These are phyloP conservation scores for Plagodis pulveraria DNA, from an alignment of 2,888 invertebrate species.

Conservation along the genomic window DNA sequence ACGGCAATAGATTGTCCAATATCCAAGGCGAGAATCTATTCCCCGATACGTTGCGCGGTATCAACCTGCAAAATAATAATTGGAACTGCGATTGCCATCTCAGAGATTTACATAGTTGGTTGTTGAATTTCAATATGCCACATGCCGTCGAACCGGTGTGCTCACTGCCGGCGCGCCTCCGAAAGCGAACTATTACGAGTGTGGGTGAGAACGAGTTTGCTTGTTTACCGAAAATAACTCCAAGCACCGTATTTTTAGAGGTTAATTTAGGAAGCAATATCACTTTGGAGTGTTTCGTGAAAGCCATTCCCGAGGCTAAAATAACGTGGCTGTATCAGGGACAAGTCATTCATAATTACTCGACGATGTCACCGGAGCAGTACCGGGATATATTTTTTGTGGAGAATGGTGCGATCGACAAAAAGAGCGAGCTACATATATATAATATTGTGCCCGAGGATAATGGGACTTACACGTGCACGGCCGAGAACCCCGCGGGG, in stretches of 20 bases:
- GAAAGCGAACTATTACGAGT: slow-evolving; percentile 87
- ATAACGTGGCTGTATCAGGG: slow-evolving; percentile 94
- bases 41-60: slow-evolving; percentile 91
- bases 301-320: slow-evolving; percentile 92
- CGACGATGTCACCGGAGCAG: slow-evolving; percentile 86
- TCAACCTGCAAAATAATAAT: slow-evolving; percentile 93
- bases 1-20: slow-evolving; percentile 91
- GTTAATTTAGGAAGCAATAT: slow-evolving; percentile 92
- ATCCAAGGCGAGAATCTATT: slow-evolving; percentile 89
- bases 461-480: slow-evolving; percentile 94
- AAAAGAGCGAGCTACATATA: slow-evolving; percentile 91
- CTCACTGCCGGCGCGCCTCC: slow-evolving; percentile 87
- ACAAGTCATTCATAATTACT: slow-evolving; percentile 91
- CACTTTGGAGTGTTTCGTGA: slow-evolving; percentile 91
- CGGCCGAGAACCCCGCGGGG: slow-evolving; percentile 94
- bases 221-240: slow-evolving; percentile 91
- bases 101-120: slow-evolving; percentile 91
- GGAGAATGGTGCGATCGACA: slow-evolving; percentile 90
- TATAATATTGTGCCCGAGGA: slow-evolving; percentile 91
- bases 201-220: slow-evolving; percentile 90
- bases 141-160: slow-evolving; percentile 92
- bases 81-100: slow-evolving; percentile 96
- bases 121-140: slow-evolving; percentile 90
- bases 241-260: slow-evolving; percentile 90
- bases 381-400: slow-evolving; percentile 89